Percentiles rank a stretch among this genome's conserved stretches.
These are phyloP conservation scores for Caenorhabditis zanzibari DNA, from an alignment of 2,888 invertebrate species.

Conservation along the genomic window DNA sequence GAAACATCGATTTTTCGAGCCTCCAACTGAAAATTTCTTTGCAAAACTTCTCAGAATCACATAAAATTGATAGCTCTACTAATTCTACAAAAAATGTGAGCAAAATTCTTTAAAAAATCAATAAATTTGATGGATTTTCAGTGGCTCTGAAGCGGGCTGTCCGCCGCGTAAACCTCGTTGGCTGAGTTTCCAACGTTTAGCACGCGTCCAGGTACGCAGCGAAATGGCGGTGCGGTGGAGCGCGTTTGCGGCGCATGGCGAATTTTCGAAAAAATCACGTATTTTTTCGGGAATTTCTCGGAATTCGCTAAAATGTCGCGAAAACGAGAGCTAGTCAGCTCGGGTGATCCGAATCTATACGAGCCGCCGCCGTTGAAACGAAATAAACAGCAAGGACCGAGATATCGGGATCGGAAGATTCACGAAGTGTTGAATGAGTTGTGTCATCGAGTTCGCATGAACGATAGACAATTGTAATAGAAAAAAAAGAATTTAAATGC, in stretches of 20 bases:
- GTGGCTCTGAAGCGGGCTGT: slow-evolving; percentile 45
- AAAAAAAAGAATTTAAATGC: slow-evolving; percentile 1
- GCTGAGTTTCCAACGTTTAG: slow-evolving; percentile 47
- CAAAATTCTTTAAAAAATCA: slow-evolving; percentile 18
- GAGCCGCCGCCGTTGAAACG: slow-evolving; percentile 23
- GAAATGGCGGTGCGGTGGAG: slow-evolving; percentile 38
- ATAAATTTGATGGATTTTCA: slow-evolving; percentile 35
- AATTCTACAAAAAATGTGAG: not conserved
- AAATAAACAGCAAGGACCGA: not conserved
- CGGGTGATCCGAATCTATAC: not conserved
- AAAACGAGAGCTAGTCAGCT: slow-evolving; percentile 12
- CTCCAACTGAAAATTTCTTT: not conserved
- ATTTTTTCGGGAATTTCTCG: not conserved
- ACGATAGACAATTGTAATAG: slow-evolving; percentile 60
- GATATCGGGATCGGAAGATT: slow-evolving; percentile 34
- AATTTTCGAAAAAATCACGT: slow-evolving; percentile 37
- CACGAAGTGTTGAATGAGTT: slow-evolving; percentile 48
- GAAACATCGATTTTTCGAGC: not conserved
- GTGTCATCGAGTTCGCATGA: slow-evolving; percentile 41
- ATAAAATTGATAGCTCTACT: not conserved
- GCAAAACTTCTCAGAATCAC: not conserved
- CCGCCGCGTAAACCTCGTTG: slow-evolving; percentile 50
- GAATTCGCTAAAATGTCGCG: slow-evolving; percentile 14
- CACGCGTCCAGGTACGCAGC: slow-evolving; percentile 57
- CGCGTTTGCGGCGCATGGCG: slow-evolving; percentile 6